Evolutionary conservation across 64 coral and sea anemone species (phyloP).

Genomic region (Montipora cactus): DNA sequence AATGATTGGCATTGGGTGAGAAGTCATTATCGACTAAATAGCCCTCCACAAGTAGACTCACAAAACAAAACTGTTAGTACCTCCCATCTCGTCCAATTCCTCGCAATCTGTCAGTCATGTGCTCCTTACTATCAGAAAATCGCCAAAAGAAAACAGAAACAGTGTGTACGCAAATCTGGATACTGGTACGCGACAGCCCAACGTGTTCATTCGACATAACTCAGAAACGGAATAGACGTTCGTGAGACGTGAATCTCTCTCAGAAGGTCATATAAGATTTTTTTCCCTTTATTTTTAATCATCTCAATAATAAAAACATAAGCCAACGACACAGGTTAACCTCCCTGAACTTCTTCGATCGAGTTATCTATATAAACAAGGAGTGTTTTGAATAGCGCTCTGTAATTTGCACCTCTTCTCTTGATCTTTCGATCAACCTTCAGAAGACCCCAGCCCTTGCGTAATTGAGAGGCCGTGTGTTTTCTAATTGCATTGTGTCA

Average conservation of each 20-base stretch:
- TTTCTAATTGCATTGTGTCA: conserved; percentile 99
- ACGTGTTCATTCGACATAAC: not conserved
- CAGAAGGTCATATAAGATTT: not conserved
- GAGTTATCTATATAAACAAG: conserved; percentile 79
- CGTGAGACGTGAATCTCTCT: not conserved
- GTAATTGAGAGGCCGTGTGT: conserved; percentile 98
- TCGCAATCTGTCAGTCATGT: conserved; percentile 64
- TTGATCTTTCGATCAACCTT: conserved; percentile 64
- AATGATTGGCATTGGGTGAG: conserved; percentile 93
- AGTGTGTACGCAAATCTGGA: not conserved
- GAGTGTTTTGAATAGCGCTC: conserved; percentile 83
- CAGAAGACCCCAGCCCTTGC: conserved; percentile 60
- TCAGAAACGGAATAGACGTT: not conserved
- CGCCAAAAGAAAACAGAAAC: conserved; percentile 27
- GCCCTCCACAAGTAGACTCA: conserved; percentile 84
- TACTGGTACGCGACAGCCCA: not conserved
- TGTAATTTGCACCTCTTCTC: conserved; percentile 80
- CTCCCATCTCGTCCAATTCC: conserved; percentile 69
- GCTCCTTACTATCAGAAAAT: conserved; percentile 58
- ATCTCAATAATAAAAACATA: not conserved
- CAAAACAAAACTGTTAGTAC: conserved; percentile 82
- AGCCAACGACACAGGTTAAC: conserved; percentile 1
- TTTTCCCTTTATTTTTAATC: not conserved
- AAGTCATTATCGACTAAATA: conserved; percentile 97
- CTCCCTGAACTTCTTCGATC: not conserved